These are phyloP conservation scores for Cynoglossus semilaevis DNA, from an alignment of 2,113 vertebrate genomes.

Conservation along the genomic window DNA sequence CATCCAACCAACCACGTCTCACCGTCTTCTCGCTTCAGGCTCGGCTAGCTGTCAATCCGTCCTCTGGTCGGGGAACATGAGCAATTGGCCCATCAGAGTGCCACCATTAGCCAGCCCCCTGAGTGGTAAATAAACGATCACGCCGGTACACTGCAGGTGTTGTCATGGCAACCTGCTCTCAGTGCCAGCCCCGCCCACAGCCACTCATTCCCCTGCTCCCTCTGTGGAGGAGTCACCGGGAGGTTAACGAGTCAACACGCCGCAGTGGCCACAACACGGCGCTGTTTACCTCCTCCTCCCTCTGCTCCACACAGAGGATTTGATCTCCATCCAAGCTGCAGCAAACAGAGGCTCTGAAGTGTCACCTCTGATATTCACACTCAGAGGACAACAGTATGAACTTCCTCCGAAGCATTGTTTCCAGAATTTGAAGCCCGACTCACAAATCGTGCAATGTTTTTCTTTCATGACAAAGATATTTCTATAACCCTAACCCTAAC, in stretches of 20 bases:
- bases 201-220: conserved; percentile 40
- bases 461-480: no score
- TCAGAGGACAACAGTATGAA: not conserved
- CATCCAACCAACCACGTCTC: conserved; percentile 56
- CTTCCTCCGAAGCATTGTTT: no score
- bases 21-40: conserved; percentile 64
- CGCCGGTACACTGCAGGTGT: conserved; percentile 79
- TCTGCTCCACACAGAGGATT: not conserved
- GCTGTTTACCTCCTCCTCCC: conserved; percentile 50
- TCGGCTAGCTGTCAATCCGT: conserved; percentile 69
- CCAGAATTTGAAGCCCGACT: no score
- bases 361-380: conserved; percentile 20
- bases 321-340: conserved; percentile 46
- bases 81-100: conserved; percentile 75
- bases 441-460: no score
- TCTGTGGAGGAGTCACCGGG: conserved; percentile 74
- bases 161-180: conserved; percentile 75
- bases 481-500: no score
- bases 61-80: conserved; percentile 62
- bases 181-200: conserved; percentile 53
- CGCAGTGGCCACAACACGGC: conserved; percentile 56
- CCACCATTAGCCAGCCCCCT: conserved; percentile 77
- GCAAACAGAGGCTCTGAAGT: conserved; percentile 23
- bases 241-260: conserved; percentile 72
- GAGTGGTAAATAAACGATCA: conserved; percentile 82